phyloP scores from a whole-genome alignment of 2,113 vertebrate species.

The Semnornis frantzii region DNA sequence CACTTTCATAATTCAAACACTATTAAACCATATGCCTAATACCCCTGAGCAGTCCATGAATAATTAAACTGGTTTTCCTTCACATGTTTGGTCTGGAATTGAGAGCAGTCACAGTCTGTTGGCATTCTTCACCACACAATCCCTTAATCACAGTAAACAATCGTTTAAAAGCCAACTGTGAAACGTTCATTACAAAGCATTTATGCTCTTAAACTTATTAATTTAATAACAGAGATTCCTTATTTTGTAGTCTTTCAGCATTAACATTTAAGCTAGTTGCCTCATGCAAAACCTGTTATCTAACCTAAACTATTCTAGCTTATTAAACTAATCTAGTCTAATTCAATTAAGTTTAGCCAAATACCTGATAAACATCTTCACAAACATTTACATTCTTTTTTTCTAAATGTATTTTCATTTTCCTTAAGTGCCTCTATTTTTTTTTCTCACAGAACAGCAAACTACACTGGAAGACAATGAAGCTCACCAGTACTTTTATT shows the following conservation, averaged over 20 bases:
- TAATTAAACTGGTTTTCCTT: constrained; percentile 21
- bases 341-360: not conserved
- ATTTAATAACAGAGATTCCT: not conserved
- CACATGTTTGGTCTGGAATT: not conserved
- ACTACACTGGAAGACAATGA: not conserved
- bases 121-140: not conserved
- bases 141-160: constrained; percentile 40
- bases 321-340: constrained; percentile 4
- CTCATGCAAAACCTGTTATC: not conserved
- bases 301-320: not conserved
- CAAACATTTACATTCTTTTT: not conserved
- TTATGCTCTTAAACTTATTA: not conserved
- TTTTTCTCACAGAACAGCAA: not conserved
- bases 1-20: not conserved
- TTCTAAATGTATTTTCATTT: not conserved
- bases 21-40: not conserved
- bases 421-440: not conserved
- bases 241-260: not conserved
- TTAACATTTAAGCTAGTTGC: not conserved
- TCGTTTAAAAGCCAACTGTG: constrained; percentile 11
- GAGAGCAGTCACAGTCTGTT: not conserved
- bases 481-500: not conserved
- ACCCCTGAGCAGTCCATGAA: constrained; percentile 5
- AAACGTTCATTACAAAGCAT: constrained; percentile 40
- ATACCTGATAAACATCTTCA: not conserved